Base-by-base conservation (phyloP, 2,797 vertebrate genomes). In the Phoxinus dragarum region DNA sequence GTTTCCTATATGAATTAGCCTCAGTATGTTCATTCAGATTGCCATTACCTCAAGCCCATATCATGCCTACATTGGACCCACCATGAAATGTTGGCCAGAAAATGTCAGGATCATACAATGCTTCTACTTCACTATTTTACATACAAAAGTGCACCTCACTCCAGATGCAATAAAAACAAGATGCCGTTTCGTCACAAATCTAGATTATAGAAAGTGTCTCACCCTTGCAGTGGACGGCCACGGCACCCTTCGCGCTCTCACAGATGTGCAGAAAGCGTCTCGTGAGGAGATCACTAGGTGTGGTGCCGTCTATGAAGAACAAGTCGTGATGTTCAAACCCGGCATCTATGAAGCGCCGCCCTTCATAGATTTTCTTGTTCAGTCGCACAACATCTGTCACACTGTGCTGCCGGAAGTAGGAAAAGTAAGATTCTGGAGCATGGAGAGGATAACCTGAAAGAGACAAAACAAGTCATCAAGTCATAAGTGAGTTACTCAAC, bases 171-270 rank as follows among this genome's bases (percentile, higher is more conserved):
- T 34, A 17, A 19, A 16, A 54, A 49, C 14, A 27, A 36, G 40
- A 34, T 27, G 10, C 1, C 0, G 5, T 21, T 61, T 56, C 36
- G 4, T 64, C 49, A 23, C 1, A 5, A 14, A 27, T 47, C 16
- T 21, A 81, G 11, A 21, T 19, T 47, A 3, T 21, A 81, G 11
- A 34, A 49, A 34, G 19, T 8, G 3, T 47, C 75, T 12, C 81
- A 97, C 96, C 96, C 95, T 97, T 97, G 92, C 97, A 97, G 83
- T 97, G 97, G 0, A 97, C 96, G 1, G 96, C 96, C 6, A 97
- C 81, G 0, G 95, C 96, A 1, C 96, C 96, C 0, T 94, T 94
- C 0, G 95, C 92, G 66, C 94, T 96, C 89, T 97, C 96, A 44
- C 96, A 97, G 81, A 97, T 96, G 74, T 92, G 96, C 67, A 97